Evolutionary conservation across 2,113 vertebrate species (phyloP).

Genomic region (Dipodomys ordii): DNA sequence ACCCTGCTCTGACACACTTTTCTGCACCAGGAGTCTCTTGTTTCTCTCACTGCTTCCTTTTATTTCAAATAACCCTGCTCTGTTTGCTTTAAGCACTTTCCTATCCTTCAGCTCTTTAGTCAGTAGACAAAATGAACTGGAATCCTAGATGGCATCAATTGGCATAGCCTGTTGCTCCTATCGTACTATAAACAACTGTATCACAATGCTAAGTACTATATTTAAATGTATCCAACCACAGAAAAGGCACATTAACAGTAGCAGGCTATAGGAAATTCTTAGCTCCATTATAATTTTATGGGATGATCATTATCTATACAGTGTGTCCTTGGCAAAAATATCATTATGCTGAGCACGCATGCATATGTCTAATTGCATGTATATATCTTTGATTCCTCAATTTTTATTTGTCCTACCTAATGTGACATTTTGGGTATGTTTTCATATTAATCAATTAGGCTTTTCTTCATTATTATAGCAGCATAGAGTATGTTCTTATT

Average conservation of each 20-base stretch:
- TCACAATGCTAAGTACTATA: neutral
- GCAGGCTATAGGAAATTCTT: too few species aligned
- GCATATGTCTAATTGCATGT: neutral
- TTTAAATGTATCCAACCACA: neutral
- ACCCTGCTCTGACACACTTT: too few species aligned
- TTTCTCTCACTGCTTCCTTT: too few species aligned
- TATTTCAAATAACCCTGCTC: too few species aligned
- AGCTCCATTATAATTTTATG: neutral
- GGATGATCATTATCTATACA: neutral
- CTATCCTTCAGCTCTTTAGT: too few species aligned
- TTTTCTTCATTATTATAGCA: constrained; percentile 6
- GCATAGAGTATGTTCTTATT: neutral
- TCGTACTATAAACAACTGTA: neutral
- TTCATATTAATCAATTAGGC: neutral
- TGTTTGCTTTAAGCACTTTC: too few species aligned
- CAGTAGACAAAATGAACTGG: too few species aligned
- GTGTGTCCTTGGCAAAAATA: neutral
- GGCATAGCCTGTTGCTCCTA: neutral
- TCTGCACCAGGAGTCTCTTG: too few species aligned
- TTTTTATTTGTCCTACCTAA: neutral
- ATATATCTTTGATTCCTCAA: neutral
- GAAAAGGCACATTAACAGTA: neutral
- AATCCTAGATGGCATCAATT: too few species aligned
- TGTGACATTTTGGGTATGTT: neutral
- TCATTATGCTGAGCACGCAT: neutral